Evolutionary conservation across 2,113 vertebrate species (phyloP).

Genomic region (Pan paniscus): DNA sequence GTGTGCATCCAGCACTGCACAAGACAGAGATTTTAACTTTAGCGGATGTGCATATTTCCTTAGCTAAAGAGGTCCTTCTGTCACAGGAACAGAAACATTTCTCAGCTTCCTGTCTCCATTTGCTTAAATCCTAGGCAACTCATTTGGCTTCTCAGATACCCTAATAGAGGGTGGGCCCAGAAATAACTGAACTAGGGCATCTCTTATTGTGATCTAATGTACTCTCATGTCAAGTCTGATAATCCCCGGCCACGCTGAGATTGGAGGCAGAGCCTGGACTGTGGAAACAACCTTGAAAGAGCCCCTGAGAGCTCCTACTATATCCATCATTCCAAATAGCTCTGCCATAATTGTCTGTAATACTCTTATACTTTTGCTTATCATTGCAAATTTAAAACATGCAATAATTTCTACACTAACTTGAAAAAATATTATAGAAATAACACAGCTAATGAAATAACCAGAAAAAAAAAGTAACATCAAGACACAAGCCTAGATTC

Average conservation of each 20-base stretch:
- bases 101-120: background rate
- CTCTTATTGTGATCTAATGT: background rate
- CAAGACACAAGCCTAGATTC: background rate
- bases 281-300: background rate
- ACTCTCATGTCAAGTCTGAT: background rate
- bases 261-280: background rate
- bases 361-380: background rate
- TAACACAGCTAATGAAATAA: slow-evolving; percentile 21
- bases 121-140: background rate
- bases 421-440: background rate
- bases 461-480: background rate
- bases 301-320: background rate
- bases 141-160: background rate
- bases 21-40: background rate
- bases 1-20: too few species aligned
- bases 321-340: background rate
- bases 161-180: background rate
- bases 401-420: background rate
- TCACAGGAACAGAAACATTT: background rate
- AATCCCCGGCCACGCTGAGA: background rate
- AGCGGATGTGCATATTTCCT: background rate
- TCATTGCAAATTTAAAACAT: background rate
- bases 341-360: background rate
- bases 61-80: background rate
- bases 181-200: background rate